Base-by-base conservation (phyloP, 2,113 vertebrate genomes). In the Promerops cafer region DNA sequence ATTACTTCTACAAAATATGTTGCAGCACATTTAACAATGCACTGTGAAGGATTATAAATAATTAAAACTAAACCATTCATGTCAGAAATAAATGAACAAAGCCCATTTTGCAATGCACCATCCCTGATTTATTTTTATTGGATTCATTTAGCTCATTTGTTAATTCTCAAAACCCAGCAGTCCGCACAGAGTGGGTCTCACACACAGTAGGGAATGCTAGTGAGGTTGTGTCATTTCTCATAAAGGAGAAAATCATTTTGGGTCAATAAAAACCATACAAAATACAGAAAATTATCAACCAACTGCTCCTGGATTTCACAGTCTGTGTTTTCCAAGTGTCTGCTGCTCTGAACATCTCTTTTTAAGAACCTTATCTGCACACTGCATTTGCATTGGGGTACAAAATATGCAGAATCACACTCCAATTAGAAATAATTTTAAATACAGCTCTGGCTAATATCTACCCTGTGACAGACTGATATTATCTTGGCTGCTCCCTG, bases 61-160 rank as follows among this genome's bases (percentile, higher is more conserved):
- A 97, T 96, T 96, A 96, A 97, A 95, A 53, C 64, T 11, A 95
- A 96, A 94, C 91, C 87, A 94, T 69, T 95, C 91, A 74, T 90
- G 91, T 95, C 96, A 96, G 96, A 96, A 96, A 96, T 84, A 97
- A 97, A 97, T 92, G 80, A 97, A 95, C 78, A 93, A 93, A 95
- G 80, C 91, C 90, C 83, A 78, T 94, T 95, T 96, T 95, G 88
- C 80, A 81, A 89, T 91, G 95, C 93, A 64, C 94, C 86, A 60
- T 72, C 93, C 80, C 79, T 88, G 94, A 96, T 96, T 97, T 95
- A 95, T 96, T 96, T 93, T 96, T 80, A 96, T 76, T 75, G 87
- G n/a, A 3, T 90, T 94, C 91, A 89, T 94, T 96, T 92, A 89
- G 77, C 78, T 64, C 37, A 54, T 91, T 96, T 86, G 80, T 86